Evolutionary conservation across 2,888 invertebrate species (phyloP).

Genomic region (Adelognathus sp.): DNA sequence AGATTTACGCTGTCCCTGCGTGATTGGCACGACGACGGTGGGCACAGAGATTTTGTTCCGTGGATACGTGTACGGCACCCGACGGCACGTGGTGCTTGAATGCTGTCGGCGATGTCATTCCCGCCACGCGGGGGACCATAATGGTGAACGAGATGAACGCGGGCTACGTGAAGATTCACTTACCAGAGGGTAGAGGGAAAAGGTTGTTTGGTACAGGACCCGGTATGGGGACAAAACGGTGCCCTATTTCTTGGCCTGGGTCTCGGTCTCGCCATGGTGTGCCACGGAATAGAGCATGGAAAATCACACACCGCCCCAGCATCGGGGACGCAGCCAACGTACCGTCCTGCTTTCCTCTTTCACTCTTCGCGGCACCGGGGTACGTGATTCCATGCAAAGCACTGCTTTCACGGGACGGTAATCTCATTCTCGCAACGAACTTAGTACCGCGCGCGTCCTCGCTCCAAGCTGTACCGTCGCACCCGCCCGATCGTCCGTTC

Average conservation of each 20-base stretch:
- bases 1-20: background rate
- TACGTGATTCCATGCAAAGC: conserved; percentile 72
- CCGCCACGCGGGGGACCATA: background rate
- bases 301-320: conserved; percentile 25
- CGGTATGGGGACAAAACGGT: background rate
- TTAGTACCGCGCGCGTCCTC: conserved; percentile 62
- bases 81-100: background rate
- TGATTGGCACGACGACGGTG: background rate
- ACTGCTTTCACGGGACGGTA: conserved; percentile 75
- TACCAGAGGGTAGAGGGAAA: conserved; percentile 57
- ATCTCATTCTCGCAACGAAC: conserved; percentile 75
- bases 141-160: conserved; percentile 26
- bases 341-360: conserved; percentile 38
- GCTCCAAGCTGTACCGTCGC: conserved; percentile 36
- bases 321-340: conserved; percentile 23
- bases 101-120: background rate
- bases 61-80: background rate
- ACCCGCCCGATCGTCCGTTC: conserved; percentile 19
- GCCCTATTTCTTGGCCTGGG: conserved; percentile 28
- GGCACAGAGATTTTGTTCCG: background rate
- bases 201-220: conserved; percentile 18
- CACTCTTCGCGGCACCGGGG: conserved; percentile 40
- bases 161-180: conserved; percentile 69
- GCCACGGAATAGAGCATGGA: conserved; percentile 17
- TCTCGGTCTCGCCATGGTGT: conserved; percentile 1